These are phyloP conservation scores for Cynoglossus semilaevis DNA, from an alignment of 2,113 vertebrate species.

Conservation along the genomic window DNA sequence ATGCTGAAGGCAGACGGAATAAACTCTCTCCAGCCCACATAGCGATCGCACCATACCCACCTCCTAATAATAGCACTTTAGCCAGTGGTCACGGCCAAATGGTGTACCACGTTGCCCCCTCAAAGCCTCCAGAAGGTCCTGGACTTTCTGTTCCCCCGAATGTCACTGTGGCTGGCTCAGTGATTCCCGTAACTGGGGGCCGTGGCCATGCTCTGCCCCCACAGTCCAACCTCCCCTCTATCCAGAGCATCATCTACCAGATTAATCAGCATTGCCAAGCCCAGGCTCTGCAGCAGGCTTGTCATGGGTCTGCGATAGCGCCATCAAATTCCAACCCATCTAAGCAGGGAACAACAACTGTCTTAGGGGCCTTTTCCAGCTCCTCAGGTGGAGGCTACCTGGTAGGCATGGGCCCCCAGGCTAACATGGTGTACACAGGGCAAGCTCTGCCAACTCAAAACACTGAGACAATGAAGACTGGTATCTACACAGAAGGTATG, in stretches of 20 bases:
- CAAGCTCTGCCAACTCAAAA: conserved; percentile 75
- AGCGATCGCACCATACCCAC: conserved; percentile 87
- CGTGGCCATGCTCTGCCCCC: conserved; percentile 82
- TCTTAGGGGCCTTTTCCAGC: conserved; percentile 68
- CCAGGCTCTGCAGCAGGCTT: conserved; percentile 86
- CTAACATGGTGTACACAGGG: conserved; percentile 76
- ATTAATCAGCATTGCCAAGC: conserved; percentile 99
- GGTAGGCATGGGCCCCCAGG: conserved; percentile 75
- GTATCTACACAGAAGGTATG: conserved; percentile 84
- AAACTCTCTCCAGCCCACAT: conserved; percentile 92
- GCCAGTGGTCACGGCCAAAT: conserved; percentile 82
- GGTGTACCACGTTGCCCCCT: conserved; percentile 77
- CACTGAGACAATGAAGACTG: conserved; percentile 73
- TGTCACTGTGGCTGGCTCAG: conserved; percentile 85
- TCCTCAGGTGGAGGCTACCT: conserved; percentile 78
- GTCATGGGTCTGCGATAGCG: conserved; percentile 77
- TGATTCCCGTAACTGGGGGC: conserved; percentile 83
- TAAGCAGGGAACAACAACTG: conserved; percentile 76
- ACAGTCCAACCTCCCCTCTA: conserved; percentile 92
- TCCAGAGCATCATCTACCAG: conserved; percentile 98
- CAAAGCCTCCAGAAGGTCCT: conserved; percentile 84
- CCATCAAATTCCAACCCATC: conserved; percentile 85
- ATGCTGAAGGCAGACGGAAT: conserved; percentile 92
- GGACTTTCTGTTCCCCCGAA: conserved; percentile 83
- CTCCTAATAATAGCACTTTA: conserved; percentile 87